Conservation (phyloP, 2,797 vertebrate genomes). For the Psittacula echo region DNA sequence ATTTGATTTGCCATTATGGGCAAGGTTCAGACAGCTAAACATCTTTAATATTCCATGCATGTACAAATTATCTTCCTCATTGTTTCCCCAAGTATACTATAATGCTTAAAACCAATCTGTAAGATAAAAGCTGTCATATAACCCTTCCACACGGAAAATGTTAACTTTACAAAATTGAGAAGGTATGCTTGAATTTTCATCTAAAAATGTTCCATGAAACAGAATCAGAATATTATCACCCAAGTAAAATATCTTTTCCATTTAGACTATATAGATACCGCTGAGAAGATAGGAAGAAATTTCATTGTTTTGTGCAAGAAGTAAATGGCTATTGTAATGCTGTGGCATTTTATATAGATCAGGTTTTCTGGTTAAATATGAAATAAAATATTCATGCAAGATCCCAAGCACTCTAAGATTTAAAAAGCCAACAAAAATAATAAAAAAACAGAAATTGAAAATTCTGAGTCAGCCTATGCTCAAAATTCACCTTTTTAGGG, state of each 20-base stretch:
- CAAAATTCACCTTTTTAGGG: background rate
- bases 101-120: background rate
- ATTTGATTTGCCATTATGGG: accelerated
- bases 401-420: background rate
- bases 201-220: background rate
- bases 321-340: background rate
- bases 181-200: background rate
- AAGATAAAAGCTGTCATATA: background rate
- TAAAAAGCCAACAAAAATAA: background rate
- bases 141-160: background rate
- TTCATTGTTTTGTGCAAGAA: background rate
- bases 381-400: background rate
- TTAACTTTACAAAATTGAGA: background rate
- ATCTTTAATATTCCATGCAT: background rate
- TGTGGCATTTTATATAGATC: background rate
- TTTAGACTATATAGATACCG: background rate
- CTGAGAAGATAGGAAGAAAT: background rate
- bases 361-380: background rate
- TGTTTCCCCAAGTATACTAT: background rate
- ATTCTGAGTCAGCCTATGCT: background rate
- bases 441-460: background rate
- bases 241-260: background rate
- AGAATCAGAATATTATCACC: constrained; percentile 15
- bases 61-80: background rate
- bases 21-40: background rate